Conservation (phyloP, 2,113 vertebrate species). For the Thunnus maccoyii region DNA sequence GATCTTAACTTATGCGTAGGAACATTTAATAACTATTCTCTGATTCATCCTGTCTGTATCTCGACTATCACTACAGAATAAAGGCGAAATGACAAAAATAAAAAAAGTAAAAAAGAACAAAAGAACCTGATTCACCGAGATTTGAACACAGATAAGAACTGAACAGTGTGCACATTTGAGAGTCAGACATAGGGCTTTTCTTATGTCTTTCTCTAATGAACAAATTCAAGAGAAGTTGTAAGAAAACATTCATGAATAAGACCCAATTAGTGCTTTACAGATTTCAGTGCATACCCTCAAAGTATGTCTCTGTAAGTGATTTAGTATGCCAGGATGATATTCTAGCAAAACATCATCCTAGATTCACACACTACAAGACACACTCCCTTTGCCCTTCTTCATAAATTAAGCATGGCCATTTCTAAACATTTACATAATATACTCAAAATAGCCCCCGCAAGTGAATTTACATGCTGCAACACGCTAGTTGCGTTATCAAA, state of each 20-base stretch:
- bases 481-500: constrained; percentile 23
- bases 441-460: constrained; percentile 69
- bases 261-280: constrained; percentile 17
- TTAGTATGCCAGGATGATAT: constrained; percentile 12
- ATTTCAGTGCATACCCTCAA: constrained; percentile 1
- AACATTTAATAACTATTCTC: no score
- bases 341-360: constrained; percentile 41
- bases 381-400: constrained; percentile 45
- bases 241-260: constrained; percentile 4
- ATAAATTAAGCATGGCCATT: constrained; percentile 79
- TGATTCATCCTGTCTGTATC: no score
- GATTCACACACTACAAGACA: constrained; percentile 39
- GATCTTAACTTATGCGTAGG: no score
- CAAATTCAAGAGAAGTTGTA: neutral
- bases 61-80: no score
- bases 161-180: no score
- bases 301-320: constrained; percentile 10
- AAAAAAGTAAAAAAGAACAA: no score
- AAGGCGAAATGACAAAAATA: no score
- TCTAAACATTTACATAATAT: constrained; percentile 79
- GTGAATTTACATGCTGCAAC: constrained; percentile 31
- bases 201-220: neutral
- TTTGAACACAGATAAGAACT: no score
- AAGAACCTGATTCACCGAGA: no score
- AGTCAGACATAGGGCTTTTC: no score